Evolutionary conservation across 2,797 vertebrate species (phyloP).

Genomic region (Clamator glandarius): DNA sequence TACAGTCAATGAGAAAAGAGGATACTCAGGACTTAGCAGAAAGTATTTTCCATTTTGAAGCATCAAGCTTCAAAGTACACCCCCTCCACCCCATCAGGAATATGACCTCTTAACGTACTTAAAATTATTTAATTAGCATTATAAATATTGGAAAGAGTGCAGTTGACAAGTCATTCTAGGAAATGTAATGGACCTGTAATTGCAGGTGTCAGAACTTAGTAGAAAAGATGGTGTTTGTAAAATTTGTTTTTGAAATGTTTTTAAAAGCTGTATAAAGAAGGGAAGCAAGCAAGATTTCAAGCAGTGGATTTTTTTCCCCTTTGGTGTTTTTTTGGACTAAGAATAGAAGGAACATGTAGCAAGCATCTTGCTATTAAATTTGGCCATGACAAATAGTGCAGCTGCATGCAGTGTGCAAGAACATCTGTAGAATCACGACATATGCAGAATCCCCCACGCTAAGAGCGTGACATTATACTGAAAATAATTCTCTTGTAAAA

Average conservation of each 20-base stretch:
- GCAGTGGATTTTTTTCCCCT: neutral
- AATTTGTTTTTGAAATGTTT: neutral
- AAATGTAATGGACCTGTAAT: neutral
- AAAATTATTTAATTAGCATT: slow-evolving; percentile 33
- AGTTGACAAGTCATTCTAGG: neutral
- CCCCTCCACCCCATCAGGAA: neutral
- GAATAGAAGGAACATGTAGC: neutral
- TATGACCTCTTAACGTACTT: slow-evolving; percentile 12
- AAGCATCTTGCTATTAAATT: slow-evolving; percentile 29
- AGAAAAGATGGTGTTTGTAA: neutral
- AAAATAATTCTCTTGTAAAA: slow-evolving; percentile 10
- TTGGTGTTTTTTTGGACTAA: neutral
- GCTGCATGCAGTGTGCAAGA: slow-evolving; percentile 31
- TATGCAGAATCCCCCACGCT: neutral
- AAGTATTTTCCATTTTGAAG: slow-evolving; percentile 9
- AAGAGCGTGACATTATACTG: slow-evolving; percentile 8
- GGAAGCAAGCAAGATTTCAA: neutral
- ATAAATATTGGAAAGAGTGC: neutral
- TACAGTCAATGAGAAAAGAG: neutral
- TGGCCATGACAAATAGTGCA: slow-evolving; percentile 17
- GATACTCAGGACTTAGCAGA: neutral
- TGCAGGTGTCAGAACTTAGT: neutral
- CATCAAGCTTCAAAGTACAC: neutral
- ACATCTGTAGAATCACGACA: slow-evolving; percentile 47
- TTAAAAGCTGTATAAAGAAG: neutral